A percentile compares a stretch with the other conserved stretches of the same genome.
Conservation (phyloP, 2,113 vertebrate genomes). For the Rhea pennata region DNA sequence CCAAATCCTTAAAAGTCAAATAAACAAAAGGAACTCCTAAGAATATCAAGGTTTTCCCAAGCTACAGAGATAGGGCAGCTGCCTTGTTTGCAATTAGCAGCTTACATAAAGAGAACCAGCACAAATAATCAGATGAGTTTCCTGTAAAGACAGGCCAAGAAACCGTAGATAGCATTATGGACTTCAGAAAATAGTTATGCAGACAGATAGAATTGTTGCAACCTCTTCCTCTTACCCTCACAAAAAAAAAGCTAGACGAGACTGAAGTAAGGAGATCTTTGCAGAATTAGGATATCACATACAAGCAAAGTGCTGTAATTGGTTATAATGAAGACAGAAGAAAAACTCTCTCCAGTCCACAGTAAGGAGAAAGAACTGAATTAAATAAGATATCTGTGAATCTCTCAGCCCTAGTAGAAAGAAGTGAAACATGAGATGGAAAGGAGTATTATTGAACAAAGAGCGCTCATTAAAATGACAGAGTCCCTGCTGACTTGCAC, state of each 20-base stretch:
- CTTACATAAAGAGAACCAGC: background rate
- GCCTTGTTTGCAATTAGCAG: background rate
- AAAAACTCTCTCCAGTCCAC: background rate
- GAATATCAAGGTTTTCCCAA: background rate
- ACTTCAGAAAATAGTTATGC: background rate
- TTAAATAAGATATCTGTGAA: background rate
- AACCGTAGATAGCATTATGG: background rate
- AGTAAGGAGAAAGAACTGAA: background rate
- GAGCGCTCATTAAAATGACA: conserved; percentile 36
- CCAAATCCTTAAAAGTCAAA: background rate
- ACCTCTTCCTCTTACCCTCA: background rate
- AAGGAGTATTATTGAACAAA: conserved; percentile 8
- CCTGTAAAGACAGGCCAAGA: background rate
- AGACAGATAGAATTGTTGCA: background rate
- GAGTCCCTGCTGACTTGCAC: background rate
- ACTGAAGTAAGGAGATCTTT: background rate
- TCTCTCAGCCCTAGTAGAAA: background rate
- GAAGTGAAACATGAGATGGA: background rate
- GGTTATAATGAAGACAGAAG: background rate
- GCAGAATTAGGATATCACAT: background rate
- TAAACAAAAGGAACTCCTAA: background rate
- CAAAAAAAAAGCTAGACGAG: background rate
- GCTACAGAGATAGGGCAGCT: background rate
- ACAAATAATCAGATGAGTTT: background rate
- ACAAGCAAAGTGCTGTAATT: background rate